Conservation (phyloP, 2,113 vertebrate genomes). For the Numida meleagris region DNA sequence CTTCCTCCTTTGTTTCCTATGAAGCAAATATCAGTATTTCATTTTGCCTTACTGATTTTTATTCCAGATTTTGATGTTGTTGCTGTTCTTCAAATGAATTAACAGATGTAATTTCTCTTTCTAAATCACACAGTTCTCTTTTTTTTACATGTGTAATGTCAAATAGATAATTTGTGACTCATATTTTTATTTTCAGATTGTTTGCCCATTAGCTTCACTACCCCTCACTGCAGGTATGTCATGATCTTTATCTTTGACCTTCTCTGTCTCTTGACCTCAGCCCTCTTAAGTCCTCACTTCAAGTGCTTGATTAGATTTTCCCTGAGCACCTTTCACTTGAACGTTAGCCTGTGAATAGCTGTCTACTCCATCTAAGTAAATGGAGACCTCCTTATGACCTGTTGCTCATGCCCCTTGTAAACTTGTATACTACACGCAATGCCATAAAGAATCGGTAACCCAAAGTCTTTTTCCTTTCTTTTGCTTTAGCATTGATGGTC, state of each 20-base stretch:
- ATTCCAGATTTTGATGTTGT: background rate
- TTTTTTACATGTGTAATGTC: background rate
- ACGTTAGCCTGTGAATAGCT: background rate
- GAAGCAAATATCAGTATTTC: background rate
- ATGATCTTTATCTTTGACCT: background rate
- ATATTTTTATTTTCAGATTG: background rate
- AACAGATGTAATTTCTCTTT: background rate
- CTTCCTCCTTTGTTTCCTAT: background rate
- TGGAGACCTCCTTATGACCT: background rate
- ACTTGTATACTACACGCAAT: background rate
- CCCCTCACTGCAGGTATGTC: background rate
- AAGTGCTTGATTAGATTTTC: background rate
- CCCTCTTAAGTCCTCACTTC: background rate
- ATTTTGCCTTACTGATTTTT: background rate
- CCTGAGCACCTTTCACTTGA: background rate
- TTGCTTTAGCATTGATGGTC: background rate
- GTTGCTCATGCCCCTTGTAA: background rate
- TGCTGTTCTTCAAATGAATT: background rate
- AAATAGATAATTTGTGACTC: background rate
- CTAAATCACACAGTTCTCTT: background rate
- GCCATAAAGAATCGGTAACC: background rate
- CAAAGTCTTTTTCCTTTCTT: background rate
- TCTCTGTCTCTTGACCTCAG: background rate
- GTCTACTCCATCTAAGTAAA: background rate
- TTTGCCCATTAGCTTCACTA: background rate